Base-by-base conservation (phyloP, 2,888 invertebrate genomes). In the Noctua fimbriata region DNA sequence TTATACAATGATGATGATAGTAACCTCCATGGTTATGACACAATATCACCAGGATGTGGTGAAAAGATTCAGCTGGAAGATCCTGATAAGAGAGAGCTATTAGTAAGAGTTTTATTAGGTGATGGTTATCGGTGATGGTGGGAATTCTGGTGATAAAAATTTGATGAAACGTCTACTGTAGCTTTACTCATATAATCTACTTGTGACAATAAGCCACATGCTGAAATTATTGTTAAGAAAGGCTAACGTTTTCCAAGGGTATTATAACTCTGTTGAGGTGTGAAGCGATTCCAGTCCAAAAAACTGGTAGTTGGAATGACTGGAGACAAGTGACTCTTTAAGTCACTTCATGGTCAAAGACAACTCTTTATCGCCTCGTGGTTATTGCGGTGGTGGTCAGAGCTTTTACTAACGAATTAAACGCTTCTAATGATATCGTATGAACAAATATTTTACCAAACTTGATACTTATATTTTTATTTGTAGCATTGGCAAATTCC, bases 401-500 rank as follows among this genome's bases (percentile, higher is more conserved):
- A 32, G 36, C 65, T 12, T 63, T 21, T 21, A 36, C 32, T 36
- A 32, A 65, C 63, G 21, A 65, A 65, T 21, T 10, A 21, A 10
- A 21, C 21, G 36, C 28, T 28, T 28, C 16, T 28, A 28, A 16
- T 28, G 28, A 1, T 65, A 36, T 12, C 12, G 36, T 36, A 36
- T 36, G 0, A 65, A 36, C 10, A n/a, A 12, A 72, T 72, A 10
- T 52, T 28, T 41, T 28, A 2, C 1, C 12, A 5, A 16, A 36
- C 2, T 65, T 28, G 47, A 63, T 49, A n/a, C 41, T 65, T 24
- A 12, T 75, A 0, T 69, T 73, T 69, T 73, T 72, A 21, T 79
- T 97, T 97, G 24, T 93, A 99, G 99, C 99, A 99, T 92, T 99
- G 99, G 99, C 99, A 99, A 96, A 99, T 99, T 76, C 99, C 99